Evolutionary conservation across 1,140 invertebrate genomes (phyloP).

Genomic region (Neodiprion pinetum): DNA sequence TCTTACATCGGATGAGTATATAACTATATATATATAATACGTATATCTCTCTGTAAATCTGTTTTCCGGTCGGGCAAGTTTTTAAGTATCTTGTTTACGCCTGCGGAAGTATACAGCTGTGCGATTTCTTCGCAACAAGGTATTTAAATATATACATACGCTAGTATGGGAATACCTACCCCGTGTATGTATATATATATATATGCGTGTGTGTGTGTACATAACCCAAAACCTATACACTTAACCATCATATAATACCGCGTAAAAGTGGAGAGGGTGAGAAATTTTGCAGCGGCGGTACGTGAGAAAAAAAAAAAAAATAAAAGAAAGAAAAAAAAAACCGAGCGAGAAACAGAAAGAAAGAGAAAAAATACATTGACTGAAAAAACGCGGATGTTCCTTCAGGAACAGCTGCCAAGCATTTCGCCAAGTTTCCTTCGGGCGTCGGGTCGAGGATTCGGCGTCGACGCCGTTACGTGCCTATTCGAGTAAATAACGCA

Average conservation of each 20-base stretch:
- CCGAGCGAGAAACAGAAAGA: constrained; percentile 10
- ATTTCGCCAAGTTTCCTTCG: not conserved
- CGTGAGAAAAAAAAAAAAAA: constrained; percentile 14
- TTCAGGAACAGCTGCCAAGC: not conserved
- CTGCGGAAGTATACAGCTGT: not conserved
- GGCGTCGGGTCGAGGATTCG: not conserved
- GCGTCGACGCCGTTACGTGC: too few species aligned
- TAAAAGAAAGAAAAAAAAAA: constrained; percentile 8
- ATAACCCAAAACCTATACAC: not conserved
- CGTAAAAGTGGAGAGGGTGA: not conserved
- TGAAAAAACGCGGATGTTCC: not conserved
- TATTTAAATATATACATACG: too few species aligned
- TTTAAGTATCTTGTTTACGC: not conserved
- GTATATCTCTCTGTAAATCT: not conserved
- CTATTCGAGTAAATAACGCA: too few species aligned
- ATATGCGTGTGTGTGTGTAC: too few species aligned
- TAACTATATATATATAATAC: too few species aligned
- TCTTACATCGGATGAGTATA: too few species aligned
- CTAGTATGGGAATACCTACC: too few species aligned
- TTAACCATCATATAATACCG: not conserved
- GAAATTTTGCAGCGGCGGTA: constrained; percentile 9
- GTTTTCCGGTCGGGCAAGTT: not conserved
- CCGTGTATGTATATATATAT: too few species aligned
- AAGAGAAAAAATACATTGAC: not conserved
- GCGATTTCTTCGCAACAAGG: not conserved